Percentiles rank a stretch among this genome's conserved stretches.
These are phyloP conservation scores for Thaumatotibia leucotreta DNA, from an alignment of 1,140 invertebrate genomes.

Conservation along the genomic window DNA sequence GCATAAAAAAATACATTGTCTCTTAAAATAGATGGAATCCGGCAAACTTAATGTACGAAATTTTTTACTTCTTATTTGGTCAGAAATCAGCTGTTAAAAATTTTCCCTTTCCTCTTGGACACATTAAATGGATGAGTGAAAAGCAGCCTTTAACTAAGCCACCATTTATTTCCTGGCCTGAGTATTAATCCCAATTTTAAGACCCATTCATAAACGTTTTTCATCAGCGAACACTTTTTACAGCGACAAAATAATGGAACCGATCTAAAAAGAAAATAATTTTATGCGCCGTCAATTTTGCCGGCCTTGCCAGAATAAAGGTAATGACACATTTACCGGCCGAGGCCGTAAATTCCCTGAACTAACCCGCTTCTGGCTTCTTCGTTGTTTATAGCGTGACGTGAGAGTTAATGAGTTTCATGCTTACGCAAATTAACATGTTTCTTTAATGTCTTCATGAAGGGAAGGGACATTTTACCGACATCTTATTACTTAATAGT, in stretches of 20 bases:
- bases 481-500: no score
- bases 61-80: no score
- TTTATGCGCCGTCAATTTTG: neutral
- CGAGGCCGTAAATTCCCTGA: neutral
- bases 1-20: no score
- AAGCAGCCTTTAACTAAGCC: no score
- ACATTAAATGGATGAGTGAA: no score
- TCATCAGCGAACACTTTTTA: neutral
- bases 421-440: neutral
- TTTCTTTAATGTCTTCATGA: neutral
- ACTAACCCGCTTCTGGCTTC: neutral
- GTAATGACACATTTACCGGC: neutral
- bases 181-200: no score
- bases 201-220: neutral
- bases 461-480: neutral
- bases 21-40: no score
- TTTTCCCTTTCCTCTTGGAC: no score
- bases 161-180: no score
- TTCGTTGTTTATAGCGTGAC: neutral
- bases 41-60: no score
- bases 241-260: neutral
- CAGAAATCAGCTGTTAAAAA: no score
- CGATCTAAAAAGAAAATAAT: neutral
- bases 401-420: neutral
- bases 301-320: neutral